Conservation (phyloP, 2,113 vertebrate genomes). For the Tachuris rubrigastra region DNA sequence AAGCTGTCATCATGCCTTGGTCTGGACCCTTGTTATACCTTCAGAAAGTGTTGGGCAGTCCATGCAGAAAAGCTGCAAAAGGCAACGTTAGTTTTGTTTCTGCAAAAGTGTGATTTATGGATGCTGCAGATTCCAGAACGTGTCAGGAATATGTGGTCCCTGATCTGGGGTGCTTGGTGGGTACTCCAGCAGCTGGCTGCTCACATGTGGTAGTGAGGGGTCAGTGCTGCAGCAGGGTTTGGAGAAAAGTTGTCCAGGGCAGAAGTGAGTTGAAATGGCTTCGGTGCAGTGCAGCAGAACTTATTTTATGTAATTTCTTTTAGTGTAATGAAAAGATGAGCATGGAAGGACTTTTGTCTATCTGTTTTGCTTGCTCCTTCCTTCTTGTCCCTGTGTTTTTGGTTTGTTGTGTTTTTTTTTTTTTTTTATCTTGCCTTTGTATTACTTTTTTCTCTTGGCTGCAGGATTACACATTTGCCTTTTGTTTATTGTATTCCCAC, state of each 20-base stretch:
- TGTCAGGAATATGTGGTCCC: not conserved
- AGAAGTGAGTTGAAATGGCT: not conserved
- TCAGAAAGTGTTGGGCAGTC: not conserved
- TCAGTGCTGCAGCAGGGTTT: not conserved
- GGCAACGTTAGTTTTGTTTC: not conserved
- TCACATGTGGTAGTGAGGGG: not conserved
- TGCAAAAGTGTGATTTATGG: not conserved
- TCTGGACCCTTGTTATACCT: not conserved
- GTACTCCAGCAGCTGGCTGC: not conserved
- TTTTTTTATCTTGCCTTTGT: not conserved
- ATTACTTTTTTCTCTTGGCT: not conserved
- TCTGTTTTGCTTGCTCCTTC: not conserved
- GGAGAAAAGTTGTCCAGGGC: not conserved
- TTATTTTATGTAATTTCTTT: not conserved
- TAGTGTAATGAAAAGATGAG: not conserved
- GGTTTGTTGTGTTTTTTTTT: not conserved
- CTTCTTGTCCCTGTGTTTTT: not conserved
- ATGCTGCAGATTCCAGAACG: not conserved
- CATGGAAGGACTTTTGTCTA: fast-evolving
- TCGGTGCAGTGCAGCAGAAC: not conserved
- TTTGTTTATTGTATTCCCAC: not conserved
- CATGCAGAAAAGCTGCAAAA: not conserved
- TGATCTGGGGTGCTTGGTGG: not conserved
- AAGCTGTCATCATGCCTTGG: not conserved
- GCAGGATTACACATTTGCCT: not conserved